Evolutionary conservation across 2,113 vertebrate genomes (phyloP).

Genomic region (Colossoma macropomum): DNA sequence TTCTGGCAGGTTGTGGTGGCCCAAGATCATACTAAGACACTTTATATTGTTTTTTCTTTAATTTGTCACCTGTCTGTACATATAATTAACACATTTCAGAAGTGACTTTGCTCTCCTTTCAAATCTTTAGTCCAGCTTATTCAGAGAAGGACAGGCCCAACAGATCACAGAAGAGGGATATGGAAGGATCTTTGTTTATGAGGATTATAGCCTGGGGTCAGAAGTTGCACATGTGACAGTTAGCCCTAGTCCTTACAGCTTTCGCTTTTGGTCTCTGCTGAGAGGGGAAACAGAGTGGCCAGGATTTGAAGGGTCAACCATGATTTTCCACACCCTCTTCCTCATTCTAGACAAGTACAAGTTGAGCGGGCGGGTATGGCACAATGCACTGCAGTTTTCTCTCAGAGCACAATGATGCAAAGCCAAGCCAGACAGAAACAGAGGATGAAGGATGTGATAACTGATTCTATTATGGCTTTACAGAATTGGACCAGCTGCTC

Average conservation of each 20-base stretch:
- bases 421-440: neutral
- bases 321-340: constrained; percentile 1
- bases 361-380: neutral
- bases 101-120: neutral
- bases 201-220: neutral
- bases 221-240: neutral
- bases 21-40: neutral
- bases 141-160: neutral
- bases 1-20: neutral
- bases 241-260: neutral
- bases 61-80: neutral
- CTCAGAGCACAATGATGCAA: neutral
- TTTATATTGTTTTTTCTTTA: neutral
- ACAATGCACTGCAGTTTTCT: neutral
- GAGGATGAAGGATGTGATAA: neutral
- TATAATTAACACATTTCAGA: neutral
- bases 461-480: neutral
- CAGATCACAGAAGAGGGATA: neutral
- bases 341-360: neutral
- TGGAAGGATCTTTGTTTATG: neutral
- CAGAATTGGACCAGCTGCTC: neutral
- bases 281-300: neutral
- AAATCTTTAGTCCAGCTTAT: neutral
- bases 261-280: neutral
- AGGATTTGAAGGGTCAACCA: constrained; percentile 4